Conservation (phyloP, 2,113 vertebrate species). For the Azemiops feae region DNA sequence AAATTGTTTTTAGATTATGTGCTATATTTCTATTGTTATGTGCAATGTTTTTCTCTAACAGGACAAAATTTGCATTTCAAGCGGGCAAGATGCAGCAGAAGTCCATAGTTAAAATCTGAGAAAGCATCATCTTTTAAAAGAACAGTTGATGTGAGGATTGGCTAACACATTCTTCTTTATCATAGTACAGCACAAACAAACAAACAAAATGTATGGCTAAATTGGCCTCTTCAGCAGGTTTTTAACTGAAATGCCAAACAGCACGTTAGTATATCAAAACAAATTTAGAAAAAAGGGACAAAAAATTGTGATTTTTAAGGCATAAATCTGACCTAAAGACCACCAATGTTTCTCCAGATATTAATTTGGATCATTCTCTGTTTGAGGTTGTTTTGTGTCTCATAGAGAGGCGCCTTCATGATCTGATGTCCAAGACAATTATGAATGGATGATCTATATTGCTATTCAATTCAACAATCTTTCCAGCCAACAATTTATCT, state of each 20-base stretch:
- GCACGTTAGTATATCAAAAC: background rate
- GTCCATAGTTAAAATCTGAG: background rate
- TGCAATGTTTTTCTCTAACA: background rate
- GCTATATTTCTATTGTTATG: background rate
- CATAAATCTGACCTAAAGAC: background rate
- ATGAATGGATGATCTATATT: background rate
- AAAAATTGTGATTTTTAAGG: background rate
- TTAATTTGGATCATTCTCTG: background rate
- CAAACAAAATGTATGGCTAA: background rate
- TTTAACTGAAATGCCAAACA: background rate
- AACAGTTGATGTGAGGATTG: background rate
- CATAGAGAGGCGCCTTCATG: background rate
- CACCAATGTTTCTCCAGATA: background rate
- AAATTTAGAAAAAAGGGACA: background rate
- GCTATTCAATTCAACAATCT: background rate
- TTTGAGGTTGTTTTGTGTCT: background rate
- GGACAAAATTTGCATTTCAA: background rate
- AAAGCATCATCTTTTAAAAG: background rate
- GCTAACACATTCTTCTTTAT: background rate
- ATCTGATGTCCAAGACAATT: background rate
- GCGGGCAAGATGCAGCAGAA: background rate
- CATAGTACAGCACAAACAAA: background rate
- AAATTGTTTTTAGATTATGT: conserved; percentile 2
- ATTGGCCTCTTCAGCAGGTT: background rate
- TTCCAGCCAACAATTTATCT: background rate